Evolutionary conservation across 1,140 invertebrate genomes (phyloP).

Genomic region (Arctopsyche grandis): DNA sequence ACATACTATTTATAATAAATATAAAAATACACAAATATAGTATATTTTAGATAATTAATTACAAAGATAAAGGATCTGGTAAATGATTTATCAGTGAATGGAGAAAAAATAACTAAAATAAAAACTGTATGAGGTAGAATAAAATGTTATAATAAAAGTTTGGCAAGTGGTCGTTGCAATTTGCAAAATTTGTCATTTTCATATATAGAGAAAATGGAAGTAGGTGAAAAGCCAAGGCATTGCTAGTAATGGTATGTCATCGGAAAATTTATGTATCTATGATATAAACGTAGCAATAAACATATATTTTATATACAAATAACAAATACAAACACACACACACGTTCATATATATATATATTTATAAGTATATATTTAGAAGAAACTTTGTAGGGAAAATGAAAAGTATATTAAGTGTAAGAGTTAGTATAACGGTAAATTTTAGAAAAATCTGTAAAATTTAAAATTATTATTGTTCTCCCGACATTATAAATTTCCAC

Average conservation of each 20-base stretch:
- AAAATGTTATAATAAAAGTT: no score
- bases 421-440: neutral
- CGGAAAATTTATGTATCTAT: neutral
- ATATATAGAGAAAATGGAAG: neutral
- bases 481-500: no score
- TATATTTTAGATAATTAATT: no score
- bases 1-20: no score
- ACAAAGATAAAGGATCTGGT: no score
- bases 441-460: neutral
- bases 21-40: no score
- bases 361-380: slow-evolving; percentile 7
- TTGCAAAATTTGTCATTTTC: neutral
- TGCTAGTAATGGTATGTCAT: slow-evolving; percentile 3
- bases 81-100: no score
- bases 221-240: slow-evolving; percentile 24
- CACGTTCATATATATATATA: slow-evolving; percentile 1
- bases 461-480: no score
- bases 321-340: neutral
- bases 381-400: slow-evolving; percentile 13
- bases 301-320: neutral
- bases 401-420: slow-evolving; percentile 1
- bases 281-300: neutral
- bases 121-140: no score
- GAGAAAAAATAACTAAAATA: no score
- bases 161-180: neutral